Percentiles rank a stretch among this genome's conserved stretches.
Evolutionary conservation across 1,140 invertebrate genomes (phyloP).

Genomic region (Heliconius himera): DNA sequence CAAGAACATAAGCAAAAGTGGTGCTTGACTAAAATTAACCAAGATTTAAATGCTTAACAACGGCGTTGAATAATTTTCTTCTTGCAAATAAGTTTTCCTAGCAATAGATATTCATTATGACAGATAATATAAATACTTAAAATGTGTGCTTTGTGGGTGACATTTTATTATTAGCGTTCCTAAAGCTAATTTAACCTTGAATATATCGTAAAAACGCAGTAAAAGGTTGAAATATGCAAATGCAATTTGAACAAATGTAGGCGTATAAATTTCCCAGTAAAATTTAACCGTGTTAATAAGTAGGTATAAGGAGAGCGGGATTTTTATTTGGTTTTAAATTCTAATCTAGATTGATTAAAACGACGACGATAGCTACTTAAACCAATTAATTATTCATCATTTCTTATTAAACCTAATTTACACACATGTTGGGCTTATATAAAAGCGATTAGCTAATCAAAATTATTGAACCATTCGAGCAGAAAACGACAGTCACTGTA

Average conservation of each 20-base stretch:
- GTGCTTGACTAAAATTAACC: too few relatives aligned
- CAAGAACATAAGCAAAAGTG: too few relatives aligned
- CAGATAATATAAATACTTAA: too few relatives aligned
- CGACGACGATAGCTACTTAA: slow-evolving; percentile 3
- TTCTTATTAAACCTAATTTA: slow-evolving; percentile 23
- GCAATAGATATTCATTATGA: too few relatives aligned
- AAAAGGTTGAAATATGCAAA: slow-evolving; percentile 1
- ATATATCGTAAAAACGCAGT: slow-evolving; percentile 6
- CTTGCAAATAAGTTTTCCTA: too few relatives aligned
- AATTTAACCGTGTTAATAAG: not conserved
- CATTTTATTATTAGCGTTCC: not conserved
- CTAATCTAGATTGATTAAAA: not conserved
- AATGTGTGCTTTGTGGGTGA: not conserved
- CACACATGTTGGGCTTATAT: slow-evolving; percentile 18
- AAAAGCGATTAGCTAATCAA: slow-evolving; percentile 36
- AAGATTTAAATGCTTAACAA: too few relatives aligned
- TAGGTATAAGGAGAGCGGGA: not conserved
- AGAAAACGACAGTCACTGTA: not conserved
- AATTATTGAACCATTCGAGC: not conserved
- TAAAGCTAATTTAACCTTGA: not conserved
- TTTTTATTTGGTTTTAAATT: not conserved
- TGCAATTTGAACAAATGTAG: not conserved
- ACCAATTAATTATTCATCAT: slow-evolving; percentile 11
- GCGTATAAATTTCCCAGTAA: not conserved
- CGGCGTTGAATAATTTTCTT: too few relatives aligned